Evolutionary conservation across 2,797 vertebrate species (phyloP), one percentile per base, ranked within the genome.

Genomic region (Chrosomus eos): DNA sequence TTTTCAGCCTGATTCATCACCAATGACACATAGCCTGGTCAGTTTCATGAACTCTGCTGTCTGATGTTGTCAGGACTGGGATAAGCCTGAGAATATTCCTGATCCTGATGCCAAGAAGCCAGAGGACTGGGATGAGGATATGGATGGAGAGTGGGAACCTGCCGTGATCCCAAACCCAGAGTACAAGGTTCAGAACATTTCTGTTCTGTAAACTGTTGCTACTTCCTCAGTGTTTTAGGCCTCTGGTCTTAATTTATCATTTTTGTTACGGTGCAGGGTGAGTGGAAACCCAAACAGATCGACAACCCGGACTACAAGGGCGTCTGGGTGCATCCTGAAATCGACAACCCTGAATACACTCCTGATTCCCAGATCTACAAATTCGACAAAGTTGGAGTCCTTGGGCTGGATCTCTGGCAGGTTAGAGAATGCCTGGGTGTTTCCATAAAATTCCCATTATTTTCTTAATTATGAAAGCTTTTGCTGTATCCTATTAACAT

Each of bases 81-180:
- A 98, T 80, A 97, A 97, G 62, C 91, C 97, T 0, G 98, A 99
- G 88, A 96, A 98, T 90, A 96, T 98, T 91, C 97, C 97, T 1
- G 98, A 99, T 90, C 97, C 98, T 0, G 98, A 99, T 5, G 97
- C 98, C 23, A 97, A 97, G 91, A 99, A 98, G 81, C 98, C 97
- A 0, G 96, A 97, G 45, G 98, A 99, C 53, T 99, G 98, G 97
- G 97, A 98, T 33, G 97, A 96, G 88, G 97, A 98, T 89, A 99
- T 99, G 97, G 98, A 99, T 0, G 97, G 97, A 83, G 98, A 99
- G 86, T 99, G 98, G 98, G 98, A 99, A 88, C 97, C 98, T 14
- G 96, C 98, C 0, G 96, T 98, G 90, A 98, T 98, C 89, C 96
- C 96, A 88, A 99, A 99, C 91, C 96, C 97, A 0, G 97, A 99